phyloP scores from a whole-genome alignment of 1,140 invertebrate species.

The Aphelinus certus region DNA sequence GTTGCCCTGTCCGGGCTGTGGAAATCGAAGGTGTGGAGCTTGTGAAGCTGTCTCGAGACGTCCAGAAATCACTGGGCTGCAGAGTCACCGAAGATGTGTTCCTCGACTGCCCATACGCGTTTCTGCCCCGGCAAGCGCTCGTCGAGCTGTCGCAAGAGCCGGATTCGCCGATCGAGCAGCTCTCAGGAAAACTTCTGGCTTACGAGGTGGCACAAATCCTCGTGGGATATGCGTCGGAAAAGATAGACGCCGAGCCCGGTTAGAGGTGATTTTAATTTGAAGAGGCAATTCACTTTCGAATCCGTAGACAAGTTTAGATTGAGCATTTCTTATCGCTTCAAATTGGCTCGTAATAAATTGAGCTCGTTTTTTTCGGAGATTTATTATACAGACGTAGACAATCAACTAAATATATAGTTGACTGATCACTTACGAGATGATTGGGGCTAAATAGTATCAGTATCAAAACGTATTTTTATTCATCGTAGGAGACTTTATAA shows the following conservation, averaged over 20 bases:
- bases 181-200: slow-evolving; percentile 51
- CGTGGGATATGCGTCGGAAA: slow-evolving; percentile 72
- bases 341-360: too few relatives aligned
- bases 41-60: slow-evolving; percentile 45
- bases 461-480: background rate
- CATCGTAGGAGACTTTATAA: slow-evolving; percentile 8
- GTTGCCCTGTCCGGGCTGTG: slow-evolving; percentile 49
- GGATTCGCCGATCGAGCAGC: slow-evolving; percentile 64
- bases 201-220: slow-evolving; percentile 69
- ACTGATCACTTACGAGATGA: too few relatives aligned
- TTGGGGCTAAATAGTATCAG: too few relatives aligned
- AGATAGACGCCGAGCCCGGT: background rate
- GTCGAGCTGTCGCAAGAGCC: slow-evolving; percentile 49
- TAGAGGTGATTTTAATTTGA: background rate
- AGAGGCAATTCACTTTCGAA: background rate
- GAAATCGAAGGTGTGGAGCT: slow-evolving; percentile 51
- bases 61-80: slow-evolving; percentile 52
- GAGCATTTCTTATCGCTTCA: too few relatives aligned
- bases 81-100: slow-evolving; percentile 65
- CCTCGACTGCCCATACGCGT: slow-evolving; percentile 78
- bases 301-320: too few relatives aligned
- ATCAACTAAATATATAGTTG: too few relatives aligned
- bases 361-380: too few relatives aligned
- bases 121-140: slow-evolving; percentile 68
- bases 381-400: too few relatives aligned